Conservation (phyloP, 2,797 vertebrate genomes). For the Acipenser transmontanus region DNA sequence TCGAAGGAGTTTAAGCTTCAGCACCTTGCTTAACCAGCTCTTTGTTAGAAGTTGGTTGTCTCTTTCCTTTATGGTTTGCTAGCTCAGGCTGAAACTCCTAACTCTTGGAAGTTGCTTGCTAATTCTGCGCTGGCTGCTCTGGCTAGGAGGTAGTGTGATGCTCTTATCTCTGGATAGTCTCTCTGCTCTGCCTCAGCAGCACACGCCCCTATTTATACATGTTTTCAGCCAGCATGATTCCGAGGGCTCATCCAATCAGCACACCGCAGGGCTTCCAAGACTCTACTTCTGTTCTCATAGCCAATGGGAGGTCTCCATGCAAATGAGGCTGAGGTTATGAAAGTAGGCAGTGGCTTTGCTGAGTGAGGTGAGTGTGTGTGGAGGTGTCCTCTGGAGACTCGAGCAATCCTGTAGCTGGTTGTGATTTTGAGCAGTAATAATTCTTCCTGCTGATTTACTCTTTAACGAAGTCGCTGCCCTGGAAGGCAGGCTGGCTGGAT, state of each 20-base stretch:
- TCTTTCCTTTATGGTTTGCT: background rate
- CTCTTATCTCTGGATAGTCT: slow-evolving; percentile 3
- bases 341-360: too few relatives aligned
- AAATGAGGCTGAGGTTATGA: slow-evolving; percentile 18
- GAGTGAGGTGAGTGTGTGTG: too few relatives aligned
- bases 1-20: background rate
- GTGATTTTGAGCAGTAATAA: too few relatives aligned
- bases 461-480: too few relatives aligned
- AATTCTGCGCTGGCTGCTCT: background rate
- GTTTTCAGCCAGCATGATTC: slow-evolving; percentile 40
- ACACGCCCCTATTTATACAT: slow-evolving; percentile 47
- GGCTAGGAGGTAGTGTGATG: background rate
- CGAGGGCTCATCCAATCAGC: slow-evolving; percentile 45
- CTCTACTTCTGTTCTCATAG: slow-evolving; percentile 19
- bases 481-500: too few relatives aligned
- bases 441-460: too few relatives aligned
- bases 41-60: background rate
- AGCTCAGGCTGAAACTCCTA: background rate
- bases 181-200: background rate
- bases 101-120: background rate
- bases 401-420: too few relatives aligned
- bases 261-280: slow-evolving; percentile 32
- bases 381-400: too few relatives aligned
- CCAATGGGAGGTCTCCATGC: slow-evolving; percentile 36
- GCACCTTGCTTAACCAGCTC: background rate